phyloP scores from a whole-genome alignment of 2,113 vertebrate genomes.

The Lamprologus ornatipinnis region DNA sequence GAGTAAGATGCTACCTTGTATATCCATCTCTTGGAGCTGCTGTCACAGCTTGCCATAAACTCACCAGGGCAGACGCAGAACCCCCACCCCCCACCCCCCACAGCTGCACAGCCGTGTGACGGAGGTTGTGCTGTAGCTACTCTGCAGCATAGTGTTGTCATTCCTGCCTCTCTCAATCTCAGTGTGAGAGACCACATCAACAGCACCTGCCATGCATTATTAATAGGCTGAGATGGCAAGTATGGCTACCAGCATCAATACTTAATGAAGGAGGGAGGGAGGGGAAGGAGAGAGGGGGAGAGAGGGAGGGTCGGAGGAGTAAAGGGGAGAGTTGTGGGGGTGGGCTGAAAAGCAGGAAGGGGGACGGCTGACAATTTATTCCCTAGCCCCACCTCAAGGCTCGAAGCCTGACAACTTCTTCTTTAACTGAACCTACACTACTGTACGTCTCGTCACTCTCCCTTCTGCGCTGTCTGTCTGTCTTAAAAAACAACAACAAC shows the following conservation, averaged over 20 bases:
- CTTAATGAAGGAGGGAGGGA: constrained; percentile 60
- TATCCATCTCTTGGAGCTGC: constrained; percentile 53
- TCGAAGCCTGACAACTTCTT: constrained; percentile 52
- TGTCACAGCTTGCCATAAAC: constrained; percentile 58
- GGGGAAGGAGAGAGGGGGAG: constrained; percentile 30
- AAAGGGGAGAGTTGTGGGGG: constrained; percentile 14
- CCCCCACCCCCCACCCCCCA: fast-evolving
- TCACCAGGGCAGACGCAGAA: constrained; percentile 18
- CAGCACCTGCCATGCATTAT: constrained; percentile 97
- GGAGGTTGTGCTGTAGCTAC: constrained; percentile 52
- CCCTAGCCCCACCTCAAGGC: constrained; percentile 41
- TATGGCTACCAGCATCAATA: constrained; percentile 81
- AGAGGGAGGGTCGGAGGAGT: constrained; percentile 30
- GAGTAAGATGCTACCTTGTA: constrained; percentile 58
- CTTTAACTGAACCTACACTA: constrained; percentile 25
- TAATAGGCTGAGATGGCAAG: constrained; percentile 99
- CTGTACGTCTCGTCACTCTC: background rate
- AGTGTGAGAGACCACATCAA: constrained; percentile 98
- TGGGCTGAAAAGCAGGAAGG: constrained; percentile 47
- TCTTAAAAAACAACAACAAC: background rate
- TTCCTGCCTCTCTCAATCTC: constrained; percentile 81
- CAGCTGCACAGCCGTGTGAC: constrained; percentile 23
- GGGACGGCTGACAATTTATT: constrained; percentile 54
- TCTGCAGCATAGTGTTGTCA: constrained; percentile 75
- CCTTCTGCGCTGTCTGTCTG: constrained; percentile 7